Evolutionary conservation across 2,888 invertebrate genomes (phyloP).

Genomic region (Andricus curvator): DNA sequence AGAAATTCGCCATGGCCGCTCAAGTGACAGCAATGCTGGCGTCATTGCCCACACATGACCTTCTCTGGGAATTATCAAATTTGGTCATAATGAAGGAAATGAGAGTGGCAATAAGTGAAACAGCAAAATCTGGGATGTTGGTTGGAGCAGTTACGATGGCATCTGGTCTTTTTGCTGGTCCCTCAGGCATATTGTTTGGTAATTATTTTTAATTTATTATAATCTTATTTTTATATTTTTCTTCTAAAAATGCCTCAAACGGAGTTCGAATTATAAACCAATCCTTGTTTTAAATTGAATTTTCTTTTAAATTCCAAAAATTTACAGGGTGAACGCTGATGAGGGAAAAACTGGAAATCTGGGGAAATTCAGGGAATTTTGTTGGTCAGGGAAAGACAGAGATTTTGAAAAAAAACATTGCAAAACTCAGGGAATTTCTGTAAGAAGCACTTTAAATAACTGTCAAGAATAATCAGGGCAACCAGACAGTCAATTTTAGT

Average conservation of each 20-base stretch:
- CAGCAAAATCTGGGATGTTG: constrained; percentile 47
- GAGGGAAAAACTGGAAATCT: too few species aligned
- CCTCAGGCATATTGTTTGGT: constrained; percentile 48
- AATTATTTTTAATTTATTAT: neutral
- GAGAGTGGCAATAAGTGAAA: constrained; percentile 44
- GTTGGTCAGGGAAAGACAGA: too few species aligned
- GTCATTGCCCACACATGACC: constrained; percentile 44
- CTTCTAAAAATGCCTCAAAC: neutral
- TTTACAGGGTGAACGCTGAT: too few species aligned
- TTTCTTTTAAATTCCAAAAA: neutral
- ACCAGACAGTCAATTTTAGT: too few species aligned
- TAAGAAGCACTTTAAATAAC: too few species aligned
- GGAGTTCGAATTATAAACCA: neutral
- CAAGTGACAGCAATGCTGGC: neutral
- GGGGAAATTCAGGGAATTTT: too few species aligned
- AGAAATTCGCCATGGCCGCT: neutral
- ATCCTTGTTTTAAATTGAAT: neutral
- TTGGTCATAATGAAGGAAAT: constrained; percentile 47
- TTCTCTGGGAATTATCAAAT: constrained; percentile 47
- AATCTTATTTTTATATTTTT: neutral
- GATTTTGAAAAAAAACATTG: too few species aligned
- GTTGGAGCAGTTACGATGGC: constrained; percentile 47
- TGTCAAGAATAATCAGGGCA: too few species aligned
- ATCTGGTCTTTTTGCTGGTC: constrained; percentile 46
- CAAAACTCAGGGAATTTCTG: too few species aligned